These are phyloP conservation scores for Catostylus mosaicus DNA, from an alignment of 30 jellyfish, hydroid and myxozoan species.

Conservation along the genomic window DNA sequence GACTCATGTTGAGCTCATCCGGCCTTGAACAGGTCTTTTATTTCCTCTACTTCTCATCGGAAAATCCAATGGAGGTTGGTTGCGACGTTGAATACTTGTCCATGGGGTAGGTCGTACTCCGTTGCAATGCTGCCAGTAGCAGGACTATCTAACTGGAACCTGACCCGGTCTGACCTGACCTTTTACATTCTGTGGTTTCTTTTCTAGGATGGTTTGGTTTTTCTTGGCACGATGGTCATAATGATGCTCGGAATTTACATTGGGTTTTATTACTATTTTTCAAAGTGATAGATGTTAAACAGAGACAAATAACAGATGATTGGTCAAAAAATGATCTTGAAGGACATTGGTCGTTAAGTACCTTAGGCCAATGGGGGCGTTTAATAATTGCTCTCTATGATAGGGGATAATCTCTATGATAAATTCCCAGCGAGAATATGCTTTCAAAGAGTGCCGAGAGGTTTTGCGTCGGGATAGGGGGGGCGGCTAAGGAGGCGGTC, in stretches of 20 bases:
- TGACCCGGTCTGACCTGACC: too few relatives aligned
- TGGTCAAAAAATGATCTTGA: too few relatives aligned
- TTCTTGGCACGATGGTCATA: slow-evolving; percentile 50
- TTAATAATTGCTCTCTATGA: too few relatives aligned
- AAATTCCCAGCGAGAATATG: too few relatives aligned
- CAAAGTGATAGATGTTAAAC: slow-evolving; percentile 34
- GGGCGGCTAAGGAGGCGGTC: too few relatives aligned
- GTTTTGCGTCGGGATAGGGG: too few relatives aligned
- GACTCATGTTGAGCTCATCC: neutral
- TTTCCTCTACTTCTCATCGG: neutral
- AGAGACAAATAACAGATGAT: too few relatives aligned
- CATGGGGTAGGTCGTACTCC: neutral
- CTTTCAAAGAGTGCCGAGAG: too few relatives aligned
- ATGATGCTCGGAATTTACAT: slow-evolving; percentile 67
- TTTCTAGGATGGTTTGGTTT: slow-evolving; percentile 73
- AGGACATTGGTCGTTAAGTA: too few relatives aligned
- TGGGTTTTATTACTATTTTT: slow-evolving; percentile 59
- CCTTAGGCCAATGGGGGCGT: too few relatives aligned
- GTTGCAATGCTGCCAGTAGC: neutral
- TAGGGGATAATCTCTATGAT: too few relatives aligned
- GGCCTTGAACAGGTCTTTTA: neutral
- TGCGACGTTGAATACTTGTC: neutral
- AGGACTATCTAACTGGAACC: too few relatives aligned
- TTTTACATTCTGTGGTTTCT: neutral
- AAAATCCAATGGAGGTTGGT: neutral